Percentiles rank a stretch among this genome's conserved stretches.
Conservation (phyloP, 1,140 invertebrate species). For the Listronotus oregonensis region DNA sequence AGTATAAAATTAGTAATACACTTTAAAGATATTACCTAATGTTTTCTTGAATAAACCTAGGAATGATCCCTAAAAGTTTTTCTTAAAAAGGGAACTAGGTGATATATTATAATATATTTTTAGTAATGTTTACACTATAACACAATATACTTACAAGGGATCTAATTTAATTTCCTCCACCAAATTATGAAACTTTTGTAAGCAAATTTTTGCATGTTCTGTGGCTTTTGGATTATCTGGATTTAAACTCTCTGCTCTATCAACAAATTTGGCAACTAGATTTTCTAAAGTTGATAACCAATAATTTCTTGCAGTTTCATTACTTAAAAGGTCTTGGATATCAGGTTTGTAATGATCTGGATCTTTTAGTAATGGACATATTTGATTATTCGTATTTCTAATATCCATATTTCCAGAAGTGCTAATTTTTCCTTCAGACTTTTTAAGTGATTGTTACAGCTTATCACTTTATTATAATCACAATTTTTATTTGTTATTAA, state of each 20-base stretch:
- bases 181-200: constrained; percentile 81
- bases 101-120: too few relatives aligned
- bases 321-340: constrained; percentile 83
- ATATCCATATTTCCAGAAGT: too few relatives aligned
- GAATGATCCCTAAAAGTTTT: background rate
- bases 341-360: constrained; percentile 78
- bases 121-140: too few relatives aligned
- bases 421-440: too few relatives aligned
- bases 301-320: too few relatives aligned
- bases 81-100: background rate
- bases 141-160: constrained; percentile 72
- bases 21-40: too few relatives aligned
- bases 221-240: too few relatives aligned
- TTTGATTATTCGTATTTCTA: background rate
- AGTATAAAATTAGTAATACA: too few relatives aligned
- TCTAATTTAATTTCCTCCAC: constrained; percentile 78
- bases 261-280: constrained; percentile 77
- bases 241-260: constrained; percentile 75
- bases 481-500: too few relatives aligned
- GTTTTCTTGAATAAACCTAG: too few relatives aligned
- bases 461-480: too few relatives aligned
- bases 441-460: too few relatives aligned
- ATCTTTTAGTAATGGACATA: constrained; percentile 58
- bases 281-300: constrained; percentile 89
- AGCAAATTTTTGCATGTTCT: constrained; percentile 83